These are phyloP conservation scores for Doryteuthis pealeii DNA, from an alignment of 1,140 invertebrate genomes.

Conservation along the genomic window DNA sequence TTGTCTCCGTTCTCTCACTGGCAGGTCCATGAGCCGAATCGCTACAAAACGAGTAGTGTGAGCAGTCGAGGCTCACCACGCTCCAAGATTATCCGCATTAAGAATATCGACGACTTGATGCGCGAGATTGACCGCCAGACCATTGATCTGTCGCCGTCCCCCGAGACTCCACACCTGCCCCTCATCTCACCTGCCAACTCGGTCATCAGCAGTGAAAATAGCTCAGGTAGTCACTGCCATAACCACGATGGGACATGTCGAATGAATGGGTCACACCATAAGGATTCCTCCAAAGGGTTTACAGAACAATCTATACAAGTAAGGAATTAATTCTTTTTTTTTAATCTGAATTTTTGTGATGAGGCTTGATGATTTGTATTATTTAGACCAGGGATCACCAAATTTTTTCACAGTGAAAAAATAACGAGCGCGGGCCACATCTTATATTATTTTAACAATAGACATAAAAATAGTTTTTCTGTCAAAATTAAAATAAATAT, in stretches of 20 bases:
- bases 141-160: slow-evolving; percentile 53
- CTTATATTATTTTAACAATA: too few species aligned
- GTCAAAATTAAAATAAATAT: too few species aligned
- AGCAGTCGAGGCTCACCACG: slow-evolving; percentile 31
- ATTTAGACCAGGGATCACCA: too few species aligned
- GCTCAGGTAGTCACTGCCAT: not conserved
- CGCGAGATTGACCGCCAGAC: slow-evolving; percentile 44
- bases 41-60: not conserved
- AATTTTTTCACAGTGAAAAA: too few species aligned
- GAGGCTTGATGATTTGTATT: too few species aligned
- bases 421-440: too few species aligned
- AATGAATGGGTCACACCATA: not conserved
- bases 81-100: slow-evolving; percentile 44
- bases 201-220: slow-evolving; percentile 11
- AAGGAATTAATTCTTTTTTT: not conserved
- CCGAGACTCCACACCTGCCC: slow-evolving; percentile 28
- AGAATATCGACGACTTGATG: slow-evolving; percentile 46
- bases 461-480: too few species aligned
- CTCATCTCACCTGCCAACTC: slow-evolving; percentile 6
- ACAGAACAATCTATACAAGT: slow-evolving; percentile 7
- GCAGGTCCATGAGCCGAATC: slow-evolving; percentile 25
- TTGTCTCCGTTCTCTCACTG: slow-evolving; percentile 22
- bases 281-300: not conserved
- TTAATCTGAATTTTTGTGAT: too few species aligned
- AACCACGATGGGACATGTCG: not conserved